Evolutionary conservation across 2,113 vertebrate species (phyloP).

Genomic region (Sardina pilchardus): DNA sequence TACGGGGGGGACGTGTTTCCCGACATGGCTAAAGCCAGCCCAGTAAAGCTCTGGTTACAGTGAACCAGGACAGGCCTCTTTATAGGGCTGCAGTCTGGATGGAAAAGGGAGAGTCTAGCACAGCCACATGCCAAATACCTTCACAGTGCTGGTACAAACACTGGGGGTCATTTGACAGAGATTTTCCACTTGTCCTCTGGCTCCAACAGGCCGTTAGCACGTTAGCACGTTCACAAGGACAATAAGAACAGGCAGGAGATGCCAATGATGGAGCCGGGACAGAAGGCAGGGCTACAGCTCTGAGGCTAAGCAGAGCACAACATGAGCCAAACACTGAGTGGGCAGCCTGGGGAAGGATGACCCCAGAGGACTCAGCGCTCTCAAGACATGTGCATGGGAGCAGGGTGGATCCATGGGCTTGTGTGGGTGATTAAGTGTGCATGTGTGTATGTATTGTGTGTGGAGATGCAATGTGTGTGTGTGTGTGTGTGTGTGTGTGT

Average conservation of each 20-base stretch:
- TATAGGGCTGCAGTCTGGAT: not conserved
- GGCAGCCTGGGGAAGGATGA: no score
- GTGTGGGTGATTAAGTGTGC: not conserved
- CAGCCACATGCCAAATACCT: not conserved
- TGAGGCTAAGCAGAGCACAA: slow-evolving; percentile 38
- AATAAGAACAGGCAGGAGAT: no score
- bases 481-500: not conserved
- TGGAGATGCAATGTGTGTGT: not conserved
- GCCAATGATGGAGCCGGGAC: no score
- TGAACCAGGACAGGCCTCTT: slow-evolving; percentile 12
- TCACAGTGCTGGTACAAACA: not conserved
- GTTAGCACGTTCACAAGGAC: no score
- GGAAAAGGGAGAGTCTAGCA: not conserved
- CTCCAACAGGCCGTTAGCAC: no score
- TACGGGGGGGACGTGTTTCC: slow-evolving; percentile 65
- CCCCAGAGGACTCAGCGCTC: no score
- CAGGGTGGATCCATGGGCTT: not conserved
- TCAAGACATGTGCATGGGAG: no score
- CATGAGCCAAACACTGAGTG: not conserved
- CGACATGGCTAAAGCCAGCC: slow-evolving; percentile 18
- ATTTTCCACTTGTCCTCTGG: not conserved
- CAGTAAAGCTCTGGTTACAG: not conserved
- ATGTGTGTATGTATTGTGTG: not conserved
- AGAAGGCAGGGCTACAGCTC: not conserved
- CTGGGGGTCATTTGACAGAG: not conserved